Base-by-base conservation (phyloP, 2,113 vertebrate species). In the Nicator chloris region DNA sequence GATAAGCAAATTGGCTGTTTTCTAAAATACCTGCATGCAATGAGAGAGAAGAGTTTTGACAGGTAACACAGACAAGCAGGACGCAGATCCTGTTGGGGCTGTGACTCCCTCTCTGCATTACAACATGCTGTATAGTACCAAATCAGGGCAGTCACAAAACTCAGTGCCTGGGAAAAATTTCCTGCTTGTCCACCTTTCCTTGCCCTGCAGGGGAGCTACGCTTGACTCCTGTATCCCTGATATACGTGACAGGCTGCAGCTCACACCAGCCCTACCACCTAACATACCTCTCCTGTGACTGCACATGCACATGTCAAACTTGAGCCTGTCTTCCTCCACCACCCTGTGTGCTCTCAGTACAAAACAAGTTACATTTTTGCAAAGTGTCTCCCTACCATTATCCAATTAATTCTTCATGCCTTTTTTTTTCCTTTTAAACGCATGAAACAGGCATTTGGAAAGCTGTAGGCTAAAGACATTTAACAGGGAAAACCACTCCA, bases 381-480 rank as follows among this genome's bases (percentile, higher is more conserved):
- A 63, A 87, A 86, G 66, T 68, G 44, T 90, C 54, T 73, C 87
- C 59, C 68, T 88, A 35, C 54, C 60, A 85, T 95, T 94, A 53
- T 39, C 81, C 70, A 82, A 89, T 93, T 93, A 92, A 77, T 91
- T 88, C 42, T 80, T 83, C 71, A 13, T 16, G 72, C 13, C 4
- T 26, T 28, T 49, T 64, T 47, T 71, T 39, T 60, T 24, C 21
- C 30, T 68, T 82, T 86, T 42, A 26, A 82, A 57, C 37, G 64
- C 68, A 59, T 77, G 60, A 77, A 92, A 2, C 33, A 90, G 68
- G 59, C 60, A 16, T 86, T 95, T 86, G 71, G 79, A 94, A 90
- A 92, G 85, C 90, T 94, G 79, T 54, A 66, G 61, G 83, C 87
- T 95, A 66, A 88, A 94, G 90, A 66, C 79, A 64, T 75, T 92